These are phyloP conservation scores for Esox lucius DNA, from an alignment of 2,797 vertebrate species.

Conservation along the genomic window DNA sequence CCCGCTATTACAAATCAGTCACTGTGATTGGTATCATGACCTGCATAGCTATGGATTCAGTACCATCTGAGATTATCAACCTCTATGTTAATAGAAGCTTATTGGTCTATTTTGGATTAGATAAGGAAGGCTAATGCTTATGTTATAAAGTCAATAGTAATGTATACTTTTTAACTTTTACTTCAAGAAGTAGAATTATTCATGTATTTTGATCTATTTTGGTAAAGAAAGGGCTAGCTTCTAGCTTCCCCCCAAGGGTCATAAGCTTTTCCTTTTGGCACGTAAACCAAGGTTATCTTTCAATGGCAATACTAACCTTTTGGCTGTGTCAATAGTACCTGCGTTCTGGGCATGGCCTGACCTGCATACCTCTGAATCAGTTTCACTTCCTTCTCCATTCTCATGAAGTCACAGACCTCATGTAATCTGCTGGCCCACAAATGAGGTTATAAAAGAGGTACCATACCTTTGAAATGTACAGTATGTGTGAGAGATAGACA, in stretches of 20 bases:
- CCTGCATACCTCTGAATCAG: constrained; percentile 56
- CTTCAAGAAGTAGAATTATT: background rate
- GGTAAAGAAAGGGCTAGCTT: background rate
- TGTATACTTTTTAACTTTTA: background rate
- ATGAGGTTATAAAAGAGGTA: constrained; percentile 13
- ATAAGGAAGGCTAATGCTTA: background rate
- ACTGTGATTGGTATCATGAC: constrained; percentile 21
- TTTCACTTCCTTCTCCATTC: constrained; percentile 40
- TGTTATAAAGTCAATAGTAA: background rate
- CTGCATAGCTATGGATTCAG: constrained; percentile 19
- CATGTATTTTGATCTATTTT: background rate
- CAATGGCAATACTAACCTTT: constrained; percentile 48
- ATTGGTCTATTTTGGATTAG: constrained; percentile 6
- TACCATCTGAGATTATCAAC: constrained; percentile 4
- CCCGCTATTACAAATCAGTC: constrained; percentile 22
- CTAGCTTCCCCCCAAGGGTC: background rate
- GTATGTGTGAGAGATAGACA: constrained; percentile 4
- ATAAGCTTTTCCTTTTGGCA: background rate
- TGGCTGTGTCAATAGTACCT: constrained; percentile 50
- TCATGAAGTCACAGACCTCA: constrained; percentile 40
- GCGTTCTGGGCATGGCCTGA: constrained; percentile 21
- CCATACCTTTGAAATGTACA: background rate
- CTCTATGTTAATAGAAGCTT: background rate
- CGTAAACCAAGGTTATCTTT: constrained; percentile 16
- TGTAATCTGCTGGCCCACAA: constrained; percentile 22